phyloP scores from a whole-genome alignment of 2,797 vertebrate species.

The Poecilia velifera region DNA sequence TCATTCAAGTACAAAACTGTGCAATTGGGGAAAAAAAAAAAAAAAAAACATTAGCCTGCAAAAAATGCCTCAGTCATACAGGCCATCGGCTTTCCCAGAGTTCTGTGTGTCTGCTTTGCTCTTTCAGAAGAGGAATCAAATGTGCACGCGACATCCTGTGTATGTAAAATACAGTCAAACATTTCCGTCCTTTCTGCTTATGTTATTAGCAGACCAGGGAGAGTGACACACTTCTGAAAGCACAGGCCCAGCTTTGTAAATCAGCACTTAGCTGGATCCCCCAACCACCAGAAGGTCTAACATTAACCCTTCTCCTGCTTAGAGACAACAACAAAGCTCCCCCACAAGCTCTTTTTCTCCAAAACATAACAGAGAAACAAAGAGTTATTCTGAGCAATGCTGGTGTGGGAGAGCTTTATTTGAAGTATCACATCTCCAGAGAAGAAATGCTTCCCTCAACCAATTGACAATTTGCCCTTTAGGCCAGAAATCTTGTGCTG shows the following conservation, averaged over 20 bases:
- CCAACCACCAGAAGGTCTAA: constrained; percentile 38
- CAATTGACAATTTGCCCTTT: constrained; percentile 63
- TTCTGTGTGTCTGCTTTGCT: constrained; percentile 20
- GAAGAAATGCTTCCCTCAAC: constrained; percentile 51
- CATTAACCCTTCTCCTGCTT: constrained; percentile 39
- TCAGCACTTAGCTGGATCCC: constrained; percentile 41
- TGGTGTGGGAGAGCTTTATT: constrained; percentile 62
- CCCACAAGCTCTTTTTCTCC: constrained; percentile 10
- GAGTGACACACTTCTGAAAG: constrained; percentile 53
- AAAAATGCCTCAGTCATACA: constrained; percentile 1
- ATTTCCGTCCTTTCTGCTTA: constrained; percentile 45
- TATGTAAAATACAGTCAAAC: constrained; percentile 40
- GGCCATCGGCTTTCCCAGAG: constrained; percentile 27
- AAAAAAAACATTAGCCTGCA: constrained; percentile 1
- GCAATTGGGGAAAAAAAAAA: neutral
- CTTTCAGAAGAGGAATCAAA: constrained; percentile 43
- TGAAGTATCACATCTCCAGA: constrained; percentile 64
- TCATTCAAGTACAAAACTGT: constrained; percentile 8
- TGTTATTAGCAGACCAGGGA: constrained; percentile 54
- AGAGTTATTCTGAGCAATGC: constrained; percentile 52
- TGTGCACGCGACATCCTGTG: constrained; percentile 45
- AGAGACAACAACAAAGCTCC: constrained; percentile 47
- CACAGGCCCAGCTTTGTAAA: constrained; percentile 54
- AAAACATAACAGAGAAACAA: constrained; percentile 21
- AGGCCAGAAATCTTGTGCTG: constrained; percentile 59